phyloP scores from a whole-genome alignment of 2,888 invertebrate species.

The Pachycephus smyrnensis region DNA sequence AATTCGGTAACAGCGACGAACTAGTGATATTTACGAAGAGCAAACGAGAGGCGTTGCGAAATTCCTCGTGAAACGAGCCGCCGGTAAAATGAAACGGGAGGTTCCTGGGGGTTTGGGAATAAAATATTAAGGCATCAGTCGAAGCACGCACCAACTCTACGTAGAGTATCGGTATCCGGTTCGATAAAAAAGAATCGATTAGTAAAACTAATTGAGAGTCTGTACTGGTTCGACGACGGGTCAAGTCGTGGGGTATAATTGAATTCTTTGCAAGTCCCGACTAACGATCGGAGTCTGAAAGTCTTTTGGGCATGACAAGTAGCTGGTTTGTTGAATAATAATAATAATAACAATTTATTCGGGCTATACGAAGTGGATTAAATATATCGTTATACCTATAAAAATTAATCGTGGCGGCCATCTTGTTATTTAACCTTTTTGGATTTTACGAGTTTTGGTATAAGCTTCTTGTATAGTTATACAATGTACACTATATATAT shows the following conservation, averaged over 20 bases:
- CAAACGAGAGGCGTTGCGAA: no score
- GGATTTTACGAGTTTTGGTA: no score
- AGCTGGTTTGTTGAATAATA: not conserved
- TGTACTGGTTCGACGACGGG: not conserved
- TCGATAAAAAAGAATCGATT: not conserved
- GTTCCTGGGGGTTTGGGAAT: not conserved
- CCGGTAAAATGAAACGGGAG: not conserved
- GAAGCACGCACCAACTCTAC: not conserved
- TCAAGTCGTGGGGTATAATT: conserved; percentile 25
- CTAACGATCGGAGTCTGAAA: not conserved
- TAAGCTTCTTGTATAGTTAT: no score
- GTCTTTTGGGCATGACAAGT: not conserved
- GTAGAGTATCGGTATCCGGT: not conserved
- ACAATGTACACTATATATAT: no score
- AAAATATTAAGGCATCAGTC: not conserved
- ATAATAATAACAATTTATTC: not conserved
- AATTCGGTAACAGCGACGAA: no score
- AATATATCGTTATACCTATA: not conserved
- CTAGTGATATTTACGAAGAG: no score
- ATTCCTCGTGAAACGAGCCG: no score
- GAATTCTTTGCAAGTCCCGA: conserved; percentile 29
- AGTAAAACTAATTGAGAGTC: not conserved
- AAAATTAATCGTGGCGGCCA: not conserved
- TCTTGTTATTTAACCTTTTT: not conserved
- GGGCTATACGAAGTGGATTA: not conserved